Evolutionary conservation across 1,140 invertebrate species (phyloP).

Genomic region (Brachionus calyciflorus): DNA sequence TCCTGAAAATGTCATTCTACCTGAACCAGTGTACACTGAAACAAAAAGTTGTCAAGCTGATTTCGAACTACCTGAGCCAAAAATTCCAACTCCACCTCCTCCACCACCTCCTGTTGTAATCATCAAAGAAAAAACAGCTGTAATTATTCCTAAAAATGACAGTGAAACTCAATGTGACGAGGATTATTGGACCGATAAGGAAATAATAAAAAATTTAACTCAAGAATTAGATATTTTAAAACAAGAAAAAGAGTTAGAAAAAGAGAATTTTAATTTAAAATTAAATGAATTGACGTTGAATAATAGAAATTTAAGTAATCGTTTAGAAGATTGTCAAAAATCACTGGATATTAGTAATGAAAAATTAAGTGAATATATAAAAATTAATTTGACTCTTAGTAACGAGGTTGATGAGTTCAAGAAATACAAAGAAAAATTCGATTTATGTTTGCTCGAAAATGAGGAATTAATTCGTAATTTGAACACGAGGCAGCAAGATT

Average conservation of each 20-base stretch:
- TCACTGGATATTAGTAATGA: not conserved
- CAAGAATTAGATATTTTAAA: not conserved
- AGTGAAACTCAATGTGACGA: slow-evolving; percentile 19
- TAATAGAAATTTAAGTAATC: not conserved
- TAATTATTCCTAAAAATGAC: not conserved
- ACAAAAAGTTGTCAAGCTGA: slow-evolving; percentile 12
- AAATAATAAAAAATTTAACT: not conserved
- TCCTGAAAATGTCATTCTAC: not conserved
- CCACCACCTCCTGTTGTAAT: not conserved
- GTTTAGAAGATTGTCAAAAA: not conserved
- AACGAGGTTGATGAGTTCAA: not conserved
- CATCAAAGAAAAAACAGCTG: slow-evolving; percentile 6
- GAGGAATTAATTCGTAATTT: not conserved
- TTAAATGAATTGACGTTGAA: not conserved
- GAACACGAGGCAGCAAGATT: not conserved
- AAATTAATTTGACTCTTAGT: not conserved
- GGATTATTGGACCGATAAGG: slow-evolving; percentile 10
- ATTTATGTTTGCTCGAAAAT: not conserved
- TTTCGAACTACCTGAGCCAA: not conserved
- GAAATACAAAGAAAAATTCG: not conserved
- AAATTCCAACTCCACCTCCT: not conserved
- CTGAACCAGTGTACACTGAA: not conserved
- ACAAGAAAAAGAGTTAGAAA: not conserved
- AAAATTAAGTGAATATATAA: slow-evolving; percentile 9
- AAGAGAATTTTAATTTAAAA: not conserved